Evolutionary conservation across 2,888 invertebrate species (phyloP).

Genomic region (Patella depressa): DNA sequence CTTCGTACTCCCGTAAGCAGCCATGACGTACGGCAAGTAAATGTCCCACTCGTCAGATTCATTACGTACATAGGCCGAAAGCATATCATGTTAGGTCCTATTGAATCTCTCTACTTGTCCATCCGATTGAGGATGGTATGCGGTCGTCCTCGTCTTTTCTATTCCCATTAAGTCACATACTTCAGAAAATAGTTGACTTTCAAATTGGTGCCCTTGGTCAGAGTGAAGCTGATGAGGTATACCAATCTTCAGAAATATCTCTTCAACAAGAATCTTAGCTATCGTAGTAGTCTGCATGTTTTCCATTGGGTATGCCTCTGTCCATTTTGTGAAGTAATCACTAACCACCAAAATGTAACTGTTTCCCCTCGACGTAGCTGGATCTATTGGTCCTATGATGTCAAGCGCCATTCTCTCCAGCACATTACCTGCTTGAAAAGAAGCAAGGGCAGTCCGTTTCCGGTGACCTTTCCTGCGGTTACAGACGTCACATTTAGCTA

Average conservation of each 20-base stretch:
- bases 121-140: constrained; percentile 16
- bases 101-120: constrained; percentile 31
- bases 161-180: constrained; percentile 29
- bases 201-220: constrained; percentile 34
- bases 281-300: constrained; percentile 14
- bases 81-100: constrained; percentile 26
- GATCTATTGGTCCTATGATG: constrained; percentile 27
- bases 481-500: background rate
- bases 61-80: constrained; percentile 27
- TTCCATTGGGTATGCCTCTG: background rate
- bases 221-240: constrained; percentile 30
- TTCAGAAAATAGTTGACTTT: constrained; percentile 32
- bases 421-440: constrained; percentile 19
- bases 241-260: constrained; percentile 30
- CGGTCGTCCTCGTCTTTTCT: constrained; percentile 28
- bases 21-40: constrained; percentile 30
- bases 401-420: constrained; percentile 34
- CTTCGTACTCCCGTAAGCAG: constrained; percentile 29
- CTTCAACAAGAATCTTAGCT: constrained; percentile 27
- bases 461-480: background rate
- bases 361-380: constrained; percentile 24
- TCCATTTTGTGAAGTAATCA: constrained; percentile 1
- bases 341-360: background rate
- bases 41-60: constrained; percentile 33
- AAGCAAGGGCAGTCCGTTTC: background rate